Evolutionary conservation across 2,797 vertebrate species (phyloP).

Genomic region (Phataginus tricuspis): DNA sequence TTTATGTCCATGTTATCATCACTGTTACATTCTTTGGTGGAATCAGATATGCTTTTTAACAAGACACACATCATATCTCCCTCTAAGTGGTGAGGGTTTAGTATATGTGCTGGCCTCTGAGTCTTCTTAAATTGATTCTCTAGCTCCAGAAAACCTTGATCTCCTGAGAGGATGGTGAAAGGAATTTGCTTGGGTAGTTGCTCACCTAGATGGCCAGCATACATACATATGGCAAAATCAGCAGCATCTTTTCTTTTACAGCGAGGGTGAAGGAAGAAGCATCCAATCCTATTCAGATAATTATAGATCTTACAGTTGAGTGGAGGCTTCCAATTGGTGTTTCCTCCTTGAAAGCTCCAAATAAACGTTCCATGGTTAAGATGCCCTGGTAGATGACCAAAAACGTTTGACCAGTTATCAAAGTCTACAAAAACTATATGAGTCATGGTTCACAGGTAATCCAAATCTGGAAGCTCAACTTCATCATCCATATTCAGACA

Average conservation of each 20-base stretch:
- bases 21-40: conserved; percentile 83
- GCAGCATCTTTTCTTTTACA: conserved; percentile 89
- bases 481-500: conserved; percentile 78
- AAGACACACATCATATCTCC: conserved; percentile 89
- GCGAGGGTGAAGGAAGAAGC: conserved; percentile 90
- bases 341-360: conserved; percentile 91
- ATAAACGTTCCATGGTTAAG: conserved; percentile 91
- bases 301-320: conserved; percentile 87
- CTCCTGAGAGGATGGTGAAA: conserved; percentile 90
- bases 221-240: conserved; percentile 89
- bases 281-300: conserved; percentile 88
- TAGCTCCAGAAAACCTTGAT: conserved; percentile 89
- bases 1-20: too few relatives aligned
- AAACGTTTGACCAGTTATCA: conserved; percentile 90
- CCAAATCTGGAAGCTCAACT: conserved; percentile 89
- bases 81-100: conserved; percentile 89
- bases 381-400: conserved; percentile 87
- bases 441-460: conserved; percentile 90
- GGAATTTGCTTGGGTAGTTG: conserved; percentile 90
- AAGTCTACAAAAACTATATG: conserved; percentile 91
- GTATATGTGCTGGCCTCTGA: conserved; percentile 86
- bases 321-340: conserved; percentile 88
- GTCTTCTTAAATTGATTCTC: conserved; percentile 90
- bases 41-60: conserved; percentile 91
- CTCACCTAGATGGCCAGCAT: conserved; percentile 89